Base-by-base conservation (phyloP, 2,113 vertebrate genomes). In the Spea bombifrons region DNA sequence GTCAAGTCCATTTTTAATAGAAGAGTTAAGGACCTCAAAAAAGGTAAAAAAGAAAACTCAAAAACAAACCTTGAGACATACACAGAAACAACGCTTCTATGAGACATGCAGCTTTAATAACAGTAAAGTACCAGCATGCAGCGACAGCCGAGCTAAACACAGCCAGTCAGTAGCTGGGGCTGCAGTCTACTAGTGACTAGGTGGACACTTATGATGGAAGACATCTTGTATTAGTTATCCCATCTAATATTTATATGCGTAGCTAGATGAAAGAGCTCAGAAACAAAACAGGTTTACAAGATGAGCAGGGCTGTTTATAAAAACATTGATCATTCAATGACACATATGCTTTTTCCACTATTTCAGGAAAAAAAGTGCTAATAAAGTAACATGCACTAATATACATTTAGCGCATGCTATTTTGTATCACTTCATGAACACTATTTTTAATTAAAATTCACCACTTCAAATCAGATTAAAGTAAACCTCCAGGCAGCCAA, bases 1-100 rank as follows among this genome's bases (percentile, higher is more conserved):
- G 93, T 95, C 93, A 95, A 91, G 91, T 92, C 92, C 88, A 82
- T 89, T 91, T 87, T 87, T 84, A 88, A 90, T 84, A 85, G 89
- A 87, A 86, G 87, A 85, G 86, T 91, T 95, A 93, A 95, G 90
- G 87, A 86, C 86, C 83, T 83, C 78, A 80, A 83, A 89, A 78
- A 84, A 15, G 48, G 2, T 45, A 68, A 55, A 3, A 43, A 75
- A 66, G 45, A 47, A 48, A 16, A 47, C 8, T 16, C 17, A 75
- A 75, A 16, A 6, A 47, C 61, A 12, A 17, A 30, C 16, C 8
- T 12, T 9, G 5, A 8, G 48, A 45, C 57, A 46, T 2, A 74
- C 45, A 30, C 30, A 30, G 30, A 30, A 2, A 30, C 30, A 30
- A 30, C 1, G 30, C 15, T 13, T 59, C 50, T 59, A 13, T 4